phyloP scores from a whole-genome alignment of 2,113 vertebrate genomes.

The Zosterops borbonicus region DNA sequence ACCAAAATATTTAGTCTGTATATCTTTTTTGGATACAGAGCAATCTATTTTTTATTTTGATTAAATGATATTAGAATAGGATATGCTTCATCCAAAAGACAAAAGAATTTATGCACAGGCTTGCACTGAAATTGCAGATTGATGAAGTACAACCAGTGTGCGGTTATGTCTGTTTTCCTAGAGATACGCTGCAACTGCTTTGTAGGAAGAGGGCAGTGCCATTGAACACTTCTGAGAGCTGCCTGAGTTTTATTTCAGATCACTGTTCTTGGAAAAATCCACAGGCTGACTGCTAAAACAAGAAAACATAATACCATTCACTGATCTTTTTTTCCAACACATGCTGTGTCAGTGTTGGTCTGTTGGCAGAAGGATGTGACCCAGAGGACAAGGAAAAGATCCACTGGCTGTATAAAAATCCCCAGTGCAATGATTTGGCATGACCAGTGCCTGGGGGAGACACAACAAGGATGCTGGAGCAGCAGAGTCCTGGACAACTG shows the following conservation, averaged over 20 bases:
- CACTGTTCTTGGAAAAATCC: not conserved
- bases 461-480: not conserved
- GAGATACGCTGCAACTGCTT: not conserved
- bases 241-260: not conserved
- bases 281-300: not conserved
- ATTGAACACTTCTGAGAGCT: not conserved
- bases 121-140: not conserved
- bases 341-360: not conserved
- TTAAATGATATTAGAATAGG: not conserved
- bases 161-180: not conserved
- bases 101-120: not conserved
- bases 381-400: not conserved
- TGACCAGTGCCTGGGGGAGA: not conserved
- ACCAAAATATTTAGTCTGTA: conserved; percentile 41
- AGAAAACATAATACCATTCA: not conserved
- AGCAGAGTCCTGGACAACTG: not conserved
- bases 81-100: not conserved
- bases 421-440: not conserved
- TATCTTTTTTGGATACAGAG: not conserved
- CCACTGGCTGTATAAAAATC: not conserved
- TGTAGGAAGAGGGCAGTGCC: not conserved
- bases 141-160: not conserved
- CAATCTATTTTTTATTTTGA: conserved; percentile 8
- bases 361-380: not conserved
- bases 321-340: not conserved